Base-by-base conservation (phyloP, 35 echinoderm and acorn worm genomes). In the Eucidaris tribuloides region DNA sequence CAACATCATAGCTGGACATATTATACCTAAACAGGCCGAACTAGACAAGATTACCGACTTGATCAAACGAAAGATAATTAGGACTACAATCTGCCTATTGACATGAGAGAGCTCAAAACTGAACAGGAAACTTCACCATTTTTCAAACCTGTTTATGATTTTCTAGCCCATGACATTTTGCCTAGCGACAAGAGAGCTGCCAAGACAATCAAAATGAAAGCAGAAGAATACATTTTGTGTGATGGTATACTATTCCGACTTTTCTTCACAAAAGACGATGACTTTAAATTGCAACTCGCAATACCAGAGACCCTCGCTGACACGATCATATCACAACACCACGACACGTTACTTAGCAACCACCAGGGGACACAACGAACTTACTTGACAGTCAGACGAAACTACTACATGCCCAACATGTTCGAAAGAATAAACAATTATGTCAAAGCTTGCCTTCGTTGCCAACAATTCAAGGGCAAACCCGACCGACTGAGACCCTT, bases 171-270 rank as follows among this genome's bases (percentile, higher is more conserved):
- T 56, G 60, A 89, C n/a, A 81, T 82, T 46, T 41, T 71, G 19
- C 86, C 78, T 45, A 70, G 17, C 1, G 72, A 87, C 22, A 59
- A 38, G 48, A 82, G 79, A 60, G 79, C 86, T 20, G 86, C 86
- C 22, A 66, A 40, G 11, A 17, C 86, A 71, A 33, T 89, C 22
- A 23, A 68, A 54, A 33, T 56, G 41, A 58, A 81, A 25, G 59
- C 76, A 1, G 85, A 88, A 65, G 31, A 88, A 45, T 88, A 88
- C 78, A 81, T 82, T 68, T 71, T 89, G 19, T 89, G 86, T 65
- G 50, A 89, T 60, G 78, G 77, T 27, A 1, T 81, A 45, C 42
- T 81, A n/a, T 81, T 87, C 62, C 50, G 85, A 20, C 72, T 87
- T 18, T 46, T 62, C 42, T 80, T 30, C 54, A 42, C 28, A 14